These are phyloP conservation scores for Troides aeacus DNA, from an alignment of 2,888 invertebrate genomes.

Conservation along the genomic window DNA sequence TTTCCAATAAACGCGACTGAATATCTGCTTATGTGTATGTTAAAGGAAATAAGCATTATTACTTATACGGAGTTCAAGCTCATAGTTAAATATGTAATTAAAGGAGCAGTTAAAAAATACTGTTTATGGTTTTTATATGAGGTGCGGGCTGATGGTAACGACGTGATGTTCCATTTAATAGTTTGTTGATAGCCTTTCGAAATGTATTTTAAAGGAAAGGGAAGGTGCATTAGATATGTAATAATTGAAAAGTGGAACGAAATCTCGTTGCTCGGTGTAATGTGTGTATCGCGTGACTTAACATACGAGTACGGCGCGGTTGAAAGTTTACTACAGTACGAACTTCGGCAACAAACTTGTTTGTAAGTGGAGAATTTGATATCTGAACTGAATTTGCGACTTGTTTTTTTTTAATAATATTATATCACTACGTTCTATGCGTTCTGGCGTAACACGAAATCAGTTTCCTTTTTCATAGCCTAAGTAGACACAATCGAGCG, in stretches of 20 bases:
- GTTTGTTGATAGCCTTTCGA: neutral
- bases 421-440: neutral
- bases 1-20: too few species aligned
- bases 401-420: conserved; percentile 5
- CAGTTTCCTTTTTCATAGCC: too few species aligned
- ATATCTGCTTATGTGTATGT: neutral
- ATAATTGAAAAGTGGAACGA: conserved; percentile 74
- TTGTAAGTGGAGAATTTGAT: conserved; percentile 20
- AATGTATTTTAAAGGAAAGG: conserved; percentile 2
- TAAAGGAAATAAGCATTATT: neutral
- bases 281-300: conserved; percentile 70
- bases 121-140: neutral
- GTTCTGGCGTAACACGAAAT: too few species aligned
- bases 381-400: conserved; percentile 7
- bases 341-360: conserved; percentile 23
- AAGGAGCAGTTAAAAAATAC: neutral
- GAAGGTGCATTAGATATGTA: conserved; percentile 53
- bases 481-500: too few species aligned
- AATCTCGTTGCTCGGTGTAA: conserved; percentile 66
- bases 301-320: conserved; percentile 15
- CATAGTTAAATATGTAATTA: neutral
- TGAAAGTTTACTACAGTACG: conserved; percentile 21
- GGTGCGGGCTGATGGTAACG: neutral
- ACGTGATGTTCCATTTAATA: neutral
- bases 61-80: too few species aligned